Percentiles rank a stretch among this genome's conserved stretches.
Evolutionary conservation across 1,140 invertebrate genomes (phyloP).

Genomic region (Drosophila serrata): DNA sequence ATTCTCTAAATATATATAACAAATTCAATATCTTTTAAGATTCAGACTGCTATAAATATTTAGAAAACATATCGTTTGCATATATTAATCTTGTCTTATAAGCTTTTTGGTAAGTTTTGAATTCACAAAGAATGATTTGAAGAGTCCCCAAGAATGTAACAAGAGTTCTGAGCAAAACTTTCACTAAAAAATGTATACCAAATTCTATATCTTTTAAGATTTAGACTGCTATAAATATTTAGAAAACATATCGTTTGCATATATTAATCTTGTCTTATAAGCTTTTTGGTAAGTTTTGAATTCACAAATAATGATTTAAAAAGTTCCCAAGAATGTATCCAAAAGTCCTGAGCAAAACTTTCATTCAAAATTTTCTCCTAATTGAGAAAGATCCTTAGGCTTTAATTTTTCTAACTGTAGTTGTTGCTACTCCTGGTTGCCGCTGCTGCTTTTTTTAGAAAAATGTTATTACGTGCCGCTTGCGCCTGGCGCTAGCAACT

Average conservation of each 20-base stretch:
- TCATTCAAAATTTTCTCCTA: neutral
- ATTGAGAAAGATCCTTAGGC: neutral
- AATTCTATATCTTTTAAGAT: no score
- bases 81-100: no score
- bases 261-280: no score
- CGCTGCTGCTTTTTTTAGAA: conserved; percentile 73
- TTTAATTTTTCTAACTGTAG: conserved; percentile 17
- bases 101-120: no score
- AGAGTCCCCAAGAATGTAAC: neutral
- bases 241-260: no score
- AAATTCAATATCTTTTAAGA: no score
- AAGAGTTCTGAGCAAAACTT: neutral
- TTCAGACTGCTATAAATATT: neutral
- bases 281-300: no score
- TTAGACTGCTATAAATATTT: neutral
- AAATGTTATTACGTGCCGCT: conserved; percentile 84
- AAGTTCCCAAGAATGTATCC: neutral
- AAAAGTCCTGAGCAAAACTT: neutral
- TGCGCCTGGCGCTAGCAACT: conserved; percentile 70
- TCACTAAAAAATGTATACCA: no score
- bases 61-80: no score
- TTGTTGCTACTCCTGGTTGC: conserved; percentile 39
- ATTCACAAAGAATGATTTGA: no score
- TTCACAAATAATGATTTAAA: no score
- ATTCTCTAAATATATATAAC: no score